Evolutionary conservation across 2,888 invertebrate species (phyloP).

Genomic region (Mycalesis mineus): DNA sequence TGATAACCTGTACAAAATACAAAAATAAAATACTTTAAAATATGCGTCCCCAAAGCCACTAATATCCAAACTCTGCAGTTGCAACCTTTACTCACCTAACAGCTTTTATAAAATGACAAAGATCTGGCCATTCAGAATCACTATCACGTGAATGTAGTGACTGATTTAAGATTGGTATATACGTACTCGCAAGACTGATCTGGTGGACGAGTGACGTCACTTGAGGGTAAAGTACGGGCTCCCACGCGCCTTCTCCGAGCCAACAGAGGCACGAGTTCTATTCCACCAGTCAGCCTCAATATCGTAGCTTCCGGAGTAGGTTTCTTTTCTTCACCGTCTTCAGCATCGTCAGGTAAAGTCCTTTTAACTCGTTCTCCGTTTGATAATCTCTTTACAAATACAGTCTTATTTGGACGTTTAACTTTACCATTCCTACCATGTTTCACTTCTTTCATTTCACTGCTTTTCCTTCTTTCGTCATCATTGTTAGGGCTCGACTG

Average conservation of each 20-base stretch:
- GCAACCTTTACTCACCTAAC: no score
- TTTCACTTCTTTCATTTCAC: constrained; percentile 32
- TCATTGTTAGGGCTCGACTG: constrained; percentile 27
- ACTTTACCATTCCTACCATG: constrained; percentile 23
- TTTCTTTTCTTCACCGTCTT: constrained; percentile 43
- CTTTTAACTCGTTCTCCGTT: constrained; percentile 54
- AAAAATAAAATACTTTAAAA: no score
- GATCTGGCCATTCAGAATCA: no score
- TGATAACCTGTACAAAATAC: no score
- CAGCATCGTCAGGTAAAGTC: constrained; percentile 39
- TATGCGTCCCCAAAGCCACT: no score
- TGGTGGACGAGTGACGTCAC: constrained; percentile 67
- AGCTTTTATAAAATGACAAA: no score
- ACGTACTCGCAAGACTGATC: constrained; percentile 67
- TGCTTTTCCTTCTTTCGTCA: constrained; percentile 16
- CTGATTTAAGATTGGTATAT: constrained; percentile 20
- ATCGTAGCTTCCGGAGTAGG: constrained; percentile 62
- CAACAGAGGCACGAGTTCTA: constrained; percentile 86
- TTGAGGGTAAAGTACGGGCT: constrained; percentile 68
- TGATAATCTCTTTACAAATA: constrained; percentile 55
- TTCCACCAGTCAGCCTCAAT: constrained; percentile 79
- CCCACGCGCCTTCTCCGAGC: constrained; percentile 80
- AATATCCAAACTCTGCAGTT: no score
- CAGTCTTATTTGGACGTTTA: constrained; percentile 50
- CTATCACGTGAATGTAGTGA: no score